phyloP scores from a whole-genome alignment of 2,797 vertebrate genomes.

The Pseudotriccus pelzelni region DNA sequence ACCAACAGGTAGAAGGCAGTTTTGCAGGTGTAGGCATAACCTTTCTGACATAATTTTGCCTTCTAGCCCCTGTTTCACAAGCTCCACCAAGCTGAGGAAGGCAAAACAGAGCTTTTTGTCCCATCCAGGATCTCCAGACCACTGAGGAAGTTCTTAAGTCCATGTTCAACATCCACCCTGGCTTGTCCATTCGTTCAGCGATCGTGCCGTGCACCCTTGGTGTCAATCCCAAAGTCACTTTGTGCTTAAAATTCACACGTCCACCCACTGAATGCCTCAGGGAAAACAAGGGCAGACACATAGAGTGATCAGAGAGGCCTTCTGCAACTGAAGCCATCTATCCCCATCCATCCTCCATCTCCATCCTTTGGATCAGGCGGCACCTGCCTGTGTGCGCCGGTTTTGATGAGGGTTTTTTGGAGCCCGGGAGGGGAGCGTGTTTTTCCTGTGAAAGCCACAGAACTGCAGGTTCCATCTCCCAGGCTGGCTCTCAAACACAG shows the following conservation, averaged over 20 bases:
- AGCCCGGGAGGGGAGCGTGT: background rate
- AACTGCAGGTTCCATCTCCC: constrained; percentile 7
- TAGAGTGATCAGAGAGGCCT: background rate
- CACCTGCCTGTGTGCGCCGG: rapidly evolving
- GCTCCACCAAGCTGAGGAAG: background rate
- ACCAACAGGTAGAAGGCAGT: background rate
- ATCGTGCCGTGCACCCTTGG: rapidly evolving
- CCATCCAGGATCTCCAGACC: background rate
- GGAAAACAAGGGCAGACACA: rapidly evolving
- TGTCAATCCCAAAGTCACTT: background rate
- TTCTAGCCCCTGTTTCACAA: background rate
- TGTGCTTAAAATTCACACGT: background rate
- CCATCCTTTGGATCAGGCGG: background rate
- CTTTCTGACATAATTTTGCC: background rate
- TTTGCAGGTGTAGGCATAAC: rapidly evolving
- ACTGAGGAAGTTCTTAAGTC: background rate
- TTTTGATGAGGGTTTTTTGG: background rate
- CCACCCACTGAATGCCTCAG: background rate
- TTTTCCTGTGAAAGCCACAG: background rate
- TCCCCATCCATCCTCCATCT: background rate
- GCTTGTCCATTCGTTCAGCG: rapidly evolving
- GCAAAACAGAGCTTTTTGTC: background rate
- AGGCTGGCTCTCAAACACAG: background rate
- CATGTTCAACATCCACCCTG: rapidly evolving
- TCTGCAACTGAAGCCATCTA: background rate